Evolutionary conservation across 2,797 vertebrate species (phyloP), one percentile per base, ranked within the genome.

Genomic region (Danio kyathit): DNA sequence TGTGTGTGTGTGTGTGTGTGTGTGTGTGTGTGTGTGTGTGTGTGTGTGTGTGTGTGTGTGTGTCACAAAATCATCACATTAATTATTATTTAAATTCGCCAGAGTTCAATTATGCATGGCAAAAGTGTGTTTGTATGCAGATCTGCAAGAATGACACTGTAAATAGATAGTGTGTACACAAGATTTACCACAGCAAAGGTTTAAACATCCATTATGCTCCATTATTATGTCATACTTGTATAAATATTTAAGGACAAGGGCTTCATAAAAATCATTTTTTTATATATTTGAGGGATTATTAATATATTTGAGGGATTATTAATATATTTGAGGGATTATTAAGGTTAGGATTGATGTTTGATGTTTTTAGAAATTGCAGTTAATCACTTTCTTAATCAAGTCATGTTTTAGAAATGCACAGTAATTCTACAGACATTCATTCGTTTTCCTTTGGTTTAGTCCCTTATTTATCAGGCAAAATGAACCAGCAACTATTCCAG

Each of bases 41-140:
- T 29, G 29, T 29, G 29, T 29, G 60, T 67, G 85, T n/a, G 51
- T n/a, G 51, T 64, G 61, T 63, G 60, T 64, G 74, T 74, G 73
- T 69, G 71, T 71, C 69, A 17, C 6, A 14, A 74, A 86, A 76
- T 46, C 40, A 67, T 82, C 66, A 70, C 75, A 70, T 82, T 76
- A 75, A 61, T 81, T 79, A 82, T 61, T 85, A 75, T 87, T 84
- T 75, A 74, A 67, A 80, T 85, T 52, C 16, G 29, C 41, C 7
- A 2, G 14, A 66, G 82, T 74, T 82, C 75, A 85, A 60, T 74
- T 75, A 70, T 64, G 71, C 57, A 76, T 79, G 78, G 79, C 59
- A 46, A 72, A 40, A 63, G 57, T 69, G 57, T 76, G 59, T 77
- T 61, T 82, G 56, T 11, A 17, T 21, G n/a, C 60, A 38, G 61